Base-by-base conservation (phyloP, 2,888 invertebrate species). In the Branchellion lobata region DNA sequence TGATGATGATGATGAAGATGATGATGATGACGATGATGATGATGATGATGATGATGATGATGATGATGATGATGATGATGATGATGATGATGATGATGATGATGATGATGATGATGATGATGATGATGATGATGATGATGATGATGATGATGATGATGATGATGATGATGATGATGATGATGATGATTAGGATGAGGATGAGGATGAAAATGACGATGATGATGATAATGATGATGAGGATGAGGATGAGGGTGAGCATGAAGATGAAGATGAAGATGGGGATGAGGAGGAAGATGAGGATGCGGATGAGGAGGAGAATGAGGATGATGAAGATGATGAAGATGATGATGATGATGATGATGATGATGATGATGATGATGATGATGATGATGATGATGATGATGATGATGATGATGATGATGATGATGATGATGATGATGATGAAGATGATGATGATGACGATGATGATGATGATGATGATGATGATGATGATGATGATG, bases 121-220 rank as follows among this genome's bases (percentile, higher is more conserved):
- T 53, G 53, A 53, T 53, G 69, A 68, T 68, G 69, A 68, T 24
- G 69, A 68, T 83, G 40, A 81, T 83, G 73, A 53, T 65, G 73
- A 53, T 53, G 53, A 53, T 53, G 53, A 53, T 53, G 53, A 53
- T 53, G 53, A 53, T 53, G 53, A 53, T 53, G 53, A 53, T 53
- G 53, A 53, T 53, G 53, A 53, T 53, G 53, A 53, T 53, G 53
- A 53, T 53, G 53, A 53, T 53, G 53, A n/a, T n/a, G n/a, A n/a
- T n/a, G n/a, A n/a, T n/a, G n/a, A n/a, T n/a, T n/a, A n/a, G n/a
- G n/a, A n/a, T n/a, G n/a, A n/a, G n/a, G n/a, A n/a, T n/a, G n/a
- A n/a, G n/a, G n/a, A n/a, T n/a, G n/a, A n/a, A n/a, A n/a, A n/a
- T n/a, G n/a, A n/a, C n/a, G n/a, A n/a, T n/a, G n/a, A n/a, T n/a